Conservation (phyloP, 2,113 vertebrate genomes). For the Oryzias curvinotus region DNA sequence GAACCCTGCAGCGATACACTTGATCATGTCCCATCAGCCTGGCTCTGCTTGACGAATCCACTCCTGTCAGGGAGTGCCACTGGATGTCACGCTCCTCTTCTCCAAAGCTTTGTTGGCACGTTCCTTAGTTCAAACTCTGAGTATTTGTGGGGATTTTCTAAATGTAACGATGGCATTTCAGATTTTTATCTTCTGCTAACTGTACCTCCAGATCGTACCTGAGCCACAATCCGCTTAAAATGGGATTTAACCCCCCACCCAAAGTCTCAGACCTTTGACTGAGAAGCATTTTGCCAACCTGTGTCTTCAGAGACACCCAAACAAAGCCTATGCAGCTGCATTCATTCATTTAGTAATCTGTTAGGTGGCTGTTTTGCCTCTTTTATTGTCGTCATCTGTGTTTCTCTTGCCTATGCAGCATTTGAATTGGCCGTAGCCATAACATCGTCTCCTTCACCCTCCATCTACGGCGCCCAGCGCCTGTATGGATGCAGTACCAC, state of each 20-base stretch:
- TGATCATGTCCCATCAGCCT: conserved; percentile 46
- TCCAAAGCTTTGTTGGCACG: conserved; percentile 46
- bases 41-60: conserved; percentile 47
- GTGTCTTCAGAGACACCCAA: conserved; percentile 31
- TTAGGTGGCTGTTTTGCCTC: conserved; percentile 20
- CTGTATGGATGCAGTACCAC: too few species aligned
- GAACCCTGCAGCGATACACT: conserved; percentile 44
- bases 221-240: conserved; percentile 9
- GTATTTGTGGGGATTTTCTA: conserved; percentile 59
- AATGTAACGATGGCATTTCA: conserved; percentile 66
- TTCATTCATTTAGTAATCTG: conserved; percentile 64
- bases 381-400: too few species aligned
- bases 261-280: too few species aligned
- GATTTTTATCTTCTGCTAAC: conserved; percentile 49
- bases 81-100: conserved; percentile 40
- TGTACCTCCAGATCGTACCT: conserved; percentile 53
- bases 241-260: too few species aligned
- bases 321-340: conserved; percentile 43
- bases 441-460: too few species aligned
- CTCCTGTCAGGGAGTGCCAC: conserved; percentile 35
- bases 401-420: too few species aligned
- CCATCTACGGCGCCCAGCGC: too few species aligned
- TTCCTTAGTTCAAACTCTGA: background rate
- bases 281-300: conserved; percentile 7
- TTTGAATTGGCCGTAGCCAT: too few species aligned